A percentile compares a stretch with the other conserved stretches of the same genome.
Conservation (phyloP, 2,888 invertebrate species). For the Pseudoips prasinana region DNA sequence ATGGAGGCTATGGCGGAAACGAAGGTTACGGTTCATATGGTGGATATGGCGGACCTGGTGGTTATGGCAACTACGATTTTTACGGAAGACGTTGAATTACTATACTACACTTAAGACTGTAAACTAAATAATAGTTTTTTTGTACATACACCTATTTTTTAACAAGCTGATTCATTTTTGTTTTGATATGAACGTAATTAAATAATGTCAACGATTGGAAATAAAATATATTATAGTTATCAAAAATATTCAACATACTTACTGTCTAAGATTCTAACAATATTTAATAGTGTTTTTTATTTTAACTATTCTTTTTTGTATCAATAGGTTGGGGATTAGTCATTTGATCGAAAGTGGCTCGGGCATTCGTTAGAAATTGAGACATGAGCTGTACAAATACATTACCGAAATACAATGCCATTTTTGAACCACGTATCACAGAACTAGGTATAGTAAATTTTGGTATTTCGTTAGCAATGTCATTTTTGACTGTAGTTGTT, state of each 20-base stretch:
- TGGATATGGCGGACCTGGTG: slow-evolving; percentile 1
- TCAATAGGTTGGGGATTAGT: slow-evolving; percentile 32
- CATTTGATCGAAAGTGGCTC: slow-evolving; percentile 45
- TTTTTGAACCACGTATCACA: slow-evolving; percentile 42
- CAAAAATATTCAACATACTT: too few species aligned
- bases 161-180: too few species aligned
- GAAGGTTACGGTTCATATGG: slow-evolving; percentile 3
- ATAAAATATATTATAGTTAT: too few species aligned
- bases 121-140: too few species aligned
- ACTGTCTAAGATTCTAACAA: too few species aligned
- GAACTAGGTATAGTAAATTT: slow-evolving; percentile 10
- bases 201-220: too few species aligned
- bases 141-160: too few species aligned
- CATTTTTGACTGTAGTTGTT: slow-evolving; percentile 1
- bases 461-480: slow-evolving; percentile 6
- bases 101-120: too few species aligned
- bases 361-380: slow-evolving; percentile 52
- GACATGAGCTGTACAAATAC: slow-evolving; percentile 56
- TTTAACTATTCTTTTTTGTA: slow-evolving; percentile 5
- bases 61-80: not conserved
- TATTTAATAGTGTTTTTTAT: too few species aligned
- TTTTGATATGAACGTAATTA: too few species aligned
- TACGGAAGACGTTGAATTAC: too few species aligned
- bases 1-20: slow-evolving; percentile 1
- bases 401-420: slow-evolving; percentile 58